Percentiles rank a stretch among this genome's conserved stretches.
These are phyloP conservation scores for Tenodera sinensis DNA, from an alignment of 2,888 invertebrate genomes.

Conservation along the genomic window DNA sequence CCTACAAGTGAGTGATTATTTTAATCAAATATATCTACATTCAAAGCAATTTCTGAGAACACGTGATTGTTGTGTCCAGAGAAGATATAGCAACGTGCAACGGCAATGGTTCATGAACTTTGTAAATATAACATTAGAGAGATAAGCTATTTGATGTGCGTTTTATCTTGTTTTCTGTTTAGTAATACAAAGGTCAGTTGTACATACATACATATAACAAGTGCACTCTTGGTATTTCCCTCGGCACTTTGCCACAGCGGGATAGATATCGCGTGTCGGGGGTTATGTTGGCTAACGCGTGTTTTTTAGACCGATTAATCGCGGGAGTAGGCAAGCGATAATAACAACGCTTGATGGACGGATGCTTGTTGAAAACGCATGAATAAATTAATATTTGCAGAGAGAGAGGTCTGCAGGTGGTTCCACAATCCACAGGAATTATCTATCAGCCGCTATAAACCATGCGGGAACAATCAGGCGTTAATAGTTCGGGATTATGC, in stretches of 20 bases:
- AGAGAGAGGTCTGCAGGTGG: not conserved
- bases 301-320: not conserved
- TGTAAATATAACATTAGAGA: no score
- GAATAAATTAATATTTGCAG: not conserved
- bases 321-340: not conserved
- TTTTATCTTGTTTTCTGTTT: not conserved
- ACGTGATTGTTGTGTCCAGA: no score
- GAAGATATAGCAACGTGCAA: no score
- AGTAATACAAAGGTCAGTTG: not conserved
- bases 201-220: no score
- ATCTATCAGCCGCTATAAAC: not conserved
- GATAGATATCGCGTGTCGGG: not conserved
- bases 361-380: not conserved
- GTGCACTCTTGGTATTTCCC: not conserved
- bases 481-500: not conserved
- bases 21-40: no score
- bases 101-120: no score
- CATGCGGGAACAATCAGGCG: not conserved
- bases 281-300: not conserved
- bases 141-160: no score
- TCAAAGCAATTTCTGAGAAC: no score
- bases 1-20: no score
- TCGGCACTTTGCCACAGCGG: not conserved
- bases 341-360: not conserved
- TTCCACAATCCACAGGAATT: not conserved